Conservation (phyloP, 2,113 vertebrate species). For the Hippolais icterina region DNA sequence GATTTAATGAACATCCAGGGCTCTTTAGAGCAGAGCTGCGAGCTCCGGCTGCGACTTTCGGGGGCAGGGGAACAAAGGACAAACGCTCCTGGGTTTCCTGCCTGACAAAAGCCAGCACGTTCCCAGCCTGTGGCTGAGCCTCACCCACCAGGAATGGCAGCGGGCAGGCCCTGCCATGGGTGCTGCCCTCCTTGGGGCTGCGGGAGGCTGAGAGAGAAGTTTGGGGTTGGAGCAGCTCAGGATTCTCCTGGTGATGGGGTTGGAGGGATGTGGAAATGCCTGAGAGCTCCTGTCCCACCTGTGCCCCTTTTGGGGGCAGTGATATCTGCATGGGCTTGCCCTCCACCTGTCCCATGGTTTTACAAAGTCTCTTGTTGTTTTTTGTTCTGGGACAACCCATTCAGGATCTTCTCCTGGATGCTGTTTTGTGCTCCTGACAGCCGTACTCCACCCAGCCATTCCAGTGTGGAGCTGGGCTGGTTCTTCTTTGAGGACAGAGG, state of each 20-base stretch:
- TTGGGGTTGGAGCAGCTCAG: not conserved
- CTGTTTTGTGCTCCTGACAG: not conserved
- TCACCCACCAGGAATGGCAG: accelerated
- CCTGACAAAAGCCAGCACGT: not conserved
- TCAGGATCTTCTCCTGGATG: not conserved
- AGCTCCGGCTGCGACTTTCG: not conserved
- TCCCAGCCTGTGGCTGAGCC: not conserved
- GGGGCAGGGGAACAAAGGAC: not conserved
- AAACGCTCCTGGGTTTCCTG: not conserved
- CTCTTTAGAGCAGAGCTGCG: not conserved
- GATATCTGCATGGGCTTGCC: accelerated
- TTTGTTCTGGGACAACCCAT: not conserved
- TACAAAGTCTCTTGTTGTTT: not conserved
- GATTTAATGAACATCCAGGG: slow-evolving; percentile 45
- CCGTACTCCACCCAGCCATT: accelerated
- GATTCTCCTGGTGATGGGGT: not conserved
- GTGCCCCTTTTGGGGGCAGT: not conserved
- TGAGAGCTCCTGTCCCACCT: accelerated
- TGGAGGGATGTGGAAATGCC: accelerated
- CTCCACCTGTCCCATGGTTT: not conserved
- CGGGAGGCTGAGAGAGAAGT: accelerated
- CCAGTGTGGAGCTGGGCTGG: not conserved
- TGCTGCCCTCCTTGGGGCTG: accelerated
- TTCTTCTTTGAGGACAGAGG: not conserved
- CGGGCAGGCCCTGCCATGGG: accelerated